Percentiles rank a stretch among this genome's conserved stretches.
These are phyloP conservation scores for Platanista minor DNA, from an alignment of 2,113 vertebrate species.

Conservation along the genomic window DNA sequence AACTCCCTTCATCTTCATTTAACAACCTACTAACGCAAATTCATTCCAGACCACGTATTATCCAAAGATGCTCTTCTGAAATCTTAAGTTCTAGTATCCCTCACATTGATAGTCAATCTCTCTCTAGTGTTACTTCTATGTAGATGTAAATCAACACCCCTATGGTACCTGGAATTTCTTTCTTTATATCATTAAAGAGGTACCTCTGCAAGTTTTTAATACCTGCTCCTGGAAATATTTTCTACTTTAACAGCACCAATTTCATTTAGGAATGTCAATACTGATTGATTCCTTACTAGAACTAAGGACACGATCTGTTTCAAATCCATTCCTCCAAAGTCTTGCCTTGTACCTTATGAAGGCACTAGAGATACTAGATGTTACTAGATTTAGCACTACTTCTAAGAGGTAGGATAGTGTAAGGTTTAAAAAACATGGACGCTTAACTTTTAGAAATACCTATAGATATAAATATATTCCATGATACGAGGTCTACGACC, in stretches of 20 bases:
- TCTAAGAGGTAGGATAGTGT: neutral
- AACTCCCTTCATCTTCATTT: neutral
- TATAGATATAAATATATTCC: neutral
- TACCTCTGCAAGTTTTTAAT: neutral
- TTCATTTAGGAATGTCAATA: neutral
- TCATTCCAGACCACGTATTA: neutral
- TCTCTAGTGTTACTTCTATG: neutral
- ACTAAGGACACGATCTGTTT: neutral
- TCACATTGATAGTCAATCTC: neutral
- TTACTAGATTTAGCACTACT: neutral
- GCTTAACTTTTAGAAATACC: constrained; percentile 2
- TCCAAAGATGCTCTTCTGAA: neutral
- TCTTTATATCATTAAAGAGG: neutral
- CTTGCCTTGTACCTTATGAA: neutral
- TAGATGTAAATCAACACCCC: neutral
- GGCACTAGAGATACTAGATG: neutral
- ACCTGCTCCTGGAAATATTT: neutral
- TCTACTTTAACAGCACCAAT: neutral
- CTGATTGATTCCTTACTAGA: neutral
- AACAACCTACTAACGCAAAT: neutral
- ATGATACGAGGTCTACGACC: neutral
- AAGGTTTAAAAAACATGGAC: neutral
- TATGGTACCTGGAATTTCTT: neutral
- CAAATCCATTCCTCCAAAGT: neutral
- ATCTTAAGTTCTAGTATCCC: neutral